Evolutionary conservation across 1,140 invertebrate species (phyloP), one percentile per base, ranked within the genome.

Genomic region (Apis dorsata): DNA sequence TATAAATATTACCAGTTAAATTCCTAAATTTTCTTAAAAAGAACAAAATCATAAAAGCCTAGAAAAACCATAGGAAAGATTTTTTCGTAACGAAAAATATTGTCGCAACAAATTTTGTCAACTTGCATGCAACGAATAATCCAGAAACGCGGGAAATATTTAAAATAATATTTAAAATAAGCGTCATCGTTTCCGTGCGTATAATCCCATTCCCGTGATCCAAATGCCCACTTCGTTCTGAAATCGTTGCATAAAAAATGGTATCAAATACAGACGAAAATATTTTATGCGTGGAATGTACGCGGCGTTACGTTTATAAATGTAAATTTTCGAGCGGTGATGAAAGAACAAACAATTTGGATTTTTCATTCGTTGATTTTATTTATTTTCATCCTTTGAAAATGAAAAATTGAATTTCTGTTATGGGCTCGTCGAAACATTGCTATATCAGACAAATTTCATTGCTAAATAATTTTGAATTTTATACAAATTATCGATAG

Each of bases 211-310:
- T 34, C 62, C 63, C 51, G 51, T 19, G 28, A n/a, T 72, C 70
- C 53, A 24, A 28, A 55, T 24, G 53, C 24, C 19, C 51, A 21
- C 24, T 17, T 21, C 44, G 34, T n/a, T 24, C 19, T 49, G 34
- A 13, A 57, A 28, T 51, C 17, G 59, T 79, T 55, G 78, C 34
- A 71, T 79, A 79, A 71, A 71, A 44, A 79, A 79, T 68, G 78
- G 53, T 79, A 71, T 79, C 78, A 53, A 49, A 53, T 72, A 68
- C 34, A 44, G 34, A 79, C 49, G 34, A 53, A 68, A 79, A 62
- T 49, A 63, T 57, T 79, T 79, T 71, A 60, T 55, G 59, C 24
- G 63, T 71, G 53, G 68, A 79, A 59, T 17, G 68, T 19, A 55
- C 12, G 68, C 53, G 21, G 28, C 10, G 68, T 62, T 28, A 44